Evolutionary conservation across 2,113 vertebrate genomes (phyloP), one percentile per base, ranked within the genome.

Genomic region (Todiramphus chloris): DNA sequence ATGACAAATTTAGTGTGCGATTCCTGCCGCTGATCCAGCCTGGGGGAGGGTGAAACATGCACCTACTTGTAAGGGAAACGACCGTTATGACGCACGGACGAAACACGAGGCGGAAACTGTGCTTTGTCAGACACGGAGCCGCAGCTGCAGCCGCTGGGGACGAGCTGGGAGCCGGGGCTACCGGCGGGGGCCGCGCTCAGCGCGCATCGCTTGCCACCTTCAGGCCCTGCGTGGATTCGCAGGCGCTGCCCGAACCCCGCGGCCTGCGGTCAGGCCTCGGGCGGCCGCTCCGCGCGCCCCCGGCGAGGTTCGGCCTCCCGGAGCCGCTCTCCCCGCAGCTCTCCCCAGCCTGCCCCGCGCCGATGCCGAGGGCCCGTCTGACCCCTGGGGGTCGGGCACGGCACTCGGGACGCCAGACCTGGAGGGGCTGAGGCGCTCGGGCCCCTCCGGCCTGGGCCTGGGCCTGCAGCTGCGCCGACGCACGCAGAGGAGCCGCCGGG

Each of bases 151-250:
- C 28, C 10, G 6, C 3, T 1, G 10, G 16, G 33, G 20, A 8
- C 13, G 14, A 80, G 77, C 4, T 41, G 51, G 75, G 91, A 46
- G 62, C 43, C 37, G 5, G 79, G 30, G 0, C 1, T 3, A 77
- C 9, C 10, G 21, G 55, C 55, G 27, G 79, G 17, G 2, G 18
- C 0, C 44, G 5, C 0, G 82, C 89, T 60, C 11, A 13, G 88
- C 0, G 82, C 41, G 62, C 97, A 48, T 73, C 64, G 97, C 93
- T 96, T 95, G 98, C 98, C 98, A 97, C 97, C 98, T 97, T 96
- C 97, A 97, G 98, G 98, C 21, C 87, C 80, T 25, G 18, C 4
- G 69, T 12, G 95, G 87, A 94, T 25, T 80, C 96, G 89, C 97
- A 96, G 80, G 0, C 3, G 3, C 1, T 12, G 51, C 41, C 24